Evolutionary conservation across 1,140 invertebrate genomes (phyloP).

Genomic region (Cherax destructor): DNA sequence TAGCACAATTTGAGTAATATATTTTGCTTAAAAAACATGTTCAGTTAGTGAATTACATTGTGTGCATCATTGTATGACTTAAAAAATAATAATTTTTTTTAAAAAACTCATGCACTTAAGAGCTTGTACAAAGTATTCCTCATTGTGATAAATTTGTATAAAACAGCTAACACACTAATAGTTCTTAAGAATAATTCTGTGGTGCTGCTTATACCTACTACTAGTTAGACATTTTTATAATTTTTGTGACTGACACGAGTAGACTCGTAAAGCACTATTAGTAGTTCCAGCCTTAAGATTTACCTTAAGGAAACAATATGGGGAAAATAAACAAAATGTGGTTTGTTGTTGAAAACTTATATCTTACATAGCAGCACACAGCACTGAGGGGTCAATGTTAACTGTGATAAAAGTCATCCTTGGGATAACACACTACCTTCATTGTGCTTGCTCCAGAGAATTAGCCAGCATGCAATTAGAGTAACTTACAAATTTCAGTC

Average conservation of each 20-base stretch:
- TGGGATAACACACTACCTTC: conserved; percentile 3
- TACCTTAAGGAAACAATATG: neutral
- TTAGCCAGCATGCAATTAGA: neutral
- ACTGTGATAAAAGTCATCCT: conserved; percentile 5
- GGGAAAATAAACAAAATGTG: neutral
- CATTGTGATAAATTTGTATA: conserved; percentile 7
- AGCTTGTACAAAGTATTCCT: conserved; percentile 9
- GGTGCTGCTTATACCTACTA: neutral
- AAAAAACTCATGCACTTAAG: neutral
- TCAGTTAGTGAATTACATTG: neutral
- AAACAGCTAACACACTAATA: neutral
- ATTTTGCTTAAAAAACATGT: neutral
- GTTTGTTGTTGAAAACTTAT: neutral
- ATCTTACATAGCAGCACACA: neutral
- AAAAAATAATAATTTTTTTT: conserved; percentile 1
- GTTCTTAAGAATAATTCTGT: conserved; percentile 7
- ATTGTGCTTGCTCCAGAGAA: conserved; percentile 3
- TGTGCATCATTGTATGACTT: neutral
- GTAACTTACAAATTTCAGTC: neutral
- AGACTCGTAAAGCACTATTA: too few relatives aligned
- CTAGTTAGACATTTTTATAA: neutral
- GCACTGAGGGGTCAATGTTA: conserved; percentile 12
- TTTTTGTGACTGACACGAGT: too few relatives aligned
- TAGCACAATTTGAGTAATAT: neutral
- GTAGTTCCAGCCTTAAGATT: too few relatives aligned